These are phyloP conservation scores for Microcebus lehilahytsara DNA, from an alignment of 2,113 vertebrate species.

Conservation along the genomic window DNA sequence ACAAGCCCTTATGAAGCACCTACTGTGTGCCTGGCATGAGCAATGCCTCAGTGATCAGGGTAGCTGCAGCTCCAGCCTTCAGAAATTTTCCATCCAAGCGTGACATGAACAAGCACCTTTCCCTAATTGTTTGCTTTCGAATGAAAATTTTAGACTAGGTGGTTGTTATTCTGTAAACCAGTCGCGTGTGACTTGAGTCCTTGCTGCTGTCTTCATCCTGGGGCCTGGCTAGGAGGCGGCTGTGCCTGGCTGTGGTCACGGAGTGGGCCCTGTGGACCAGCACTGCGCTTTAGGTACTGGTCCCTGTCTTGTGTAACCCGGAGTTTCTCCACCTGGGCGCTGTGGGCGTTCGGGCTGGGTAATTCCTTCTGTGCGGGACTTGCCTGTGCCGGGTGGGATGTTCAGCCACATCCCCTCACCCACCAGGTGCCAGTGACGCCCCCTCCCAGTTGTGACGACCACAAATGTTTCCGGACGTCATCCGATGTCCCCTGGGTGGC, in stretches of 20 bases:
- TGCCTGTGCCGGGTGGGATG: not conserved
- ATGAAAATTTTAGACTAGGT: not conserved
- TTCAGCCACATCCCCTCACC: not conserved
- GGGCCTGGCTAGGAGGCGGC: not conserved
- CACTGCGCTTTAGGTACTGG: rapidly evolving
- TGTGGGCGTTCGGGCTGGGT: rapidly evolving
- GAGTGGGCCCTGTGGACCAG: rapidly evolving
- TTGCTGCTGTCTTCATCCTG: rapidly evolving
- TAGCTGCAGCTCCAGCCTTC: rapidly evolving
- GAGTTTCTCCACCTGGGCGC: rapidly evolving
- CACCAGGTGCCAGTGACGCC: rapidly evolving
- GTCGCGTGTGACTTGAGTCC: rapidly evolving
- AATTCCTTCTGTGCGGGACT: too few species aligned
- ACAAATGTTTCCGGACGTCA: too few species aligned
- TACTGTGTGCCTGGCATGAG: not conserved
- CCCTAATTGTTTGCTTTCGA: not conserved
- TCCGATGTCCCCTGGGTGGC: not conserved
- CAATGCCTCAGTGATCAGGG: rapidly evolving
- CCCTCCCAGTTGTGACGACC: not conserved
- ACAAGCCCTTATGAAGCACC: not conserved
- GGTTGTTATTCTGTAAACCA: not conserved
- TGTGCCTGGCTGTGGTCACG: rapidly evolving
- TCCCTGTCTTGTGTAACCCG: rapidly evolving
- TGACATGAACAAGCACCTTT: rapidly evolving
- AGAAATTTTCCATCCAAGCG: rapidly evolving